Evolutionary conservation across 64 coral and sea anemone species (phyloP).

Genomic region (Dendronephthya gigantea): DNA sequence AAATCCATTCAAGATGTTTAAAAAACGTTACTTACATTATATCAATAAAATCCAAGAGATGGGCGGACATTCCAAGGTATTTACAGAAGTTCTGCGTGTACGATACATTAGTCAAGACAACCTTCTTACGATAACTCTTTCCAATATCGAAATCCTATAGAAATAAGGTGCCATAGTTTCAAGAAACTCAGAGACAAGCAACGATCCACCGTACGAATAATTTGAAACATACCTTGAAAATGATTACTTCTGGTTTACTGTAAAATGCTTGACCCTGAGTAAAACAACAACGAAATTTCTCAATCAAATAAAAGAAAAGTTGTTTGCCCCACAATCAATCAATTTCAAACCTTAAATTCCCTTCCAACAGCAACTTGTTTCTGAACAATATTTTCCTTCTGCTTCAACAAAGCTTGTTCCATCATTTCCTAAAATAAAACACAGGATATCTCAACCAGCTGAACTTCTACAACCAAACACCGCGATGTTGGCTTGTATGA

Average conservation of each 20-base stretch:
- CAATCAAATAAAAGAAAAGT: no score
- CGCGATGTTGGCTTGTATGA: no score
- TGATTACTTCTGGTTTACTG: conserved; percentile 90
- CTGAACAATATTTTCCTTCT: conserved; percentile 80
- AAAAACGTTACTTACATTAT: conserved; percentile 66
- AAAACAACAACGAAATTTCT: background rate
- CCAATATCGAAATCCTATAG: conserved; percentile 91
- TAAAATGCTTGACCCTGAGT: conserved; percentile 87
- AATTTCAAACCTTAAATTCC: conserved; percentile 91
- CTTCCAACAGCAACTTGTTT: conserved; percentile 90
- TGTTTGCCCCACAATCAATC: no score
- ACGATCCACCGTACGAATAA: background rate
- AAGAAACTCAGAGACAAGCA: background rate
- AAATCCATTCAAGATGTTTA: background rate
- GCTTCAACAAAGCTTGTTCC: conserved; percentile 78
- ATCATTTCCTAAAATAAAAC: conserved; percentile 72
- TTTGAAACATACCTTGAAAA: conserved; percentile 58
- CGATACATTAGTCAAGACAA: conserved; percentile 81
- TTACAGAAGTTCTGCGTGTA: conserved; percentile 99
- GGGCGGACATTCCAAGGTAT: conserved; percentile 95
- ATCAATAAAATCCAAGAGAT: conserved; percentile 91
- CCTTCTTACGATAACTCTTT: conserved; percentile 88
- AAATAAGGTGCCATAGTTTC: background rate
- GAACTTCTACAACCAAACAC: no score
- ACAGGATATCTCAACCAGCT: background rate